Evolutionary conservation across 2,113 vertebrate species (phyloP).

Genomic region (Microcebus griseorufus): DNA sequence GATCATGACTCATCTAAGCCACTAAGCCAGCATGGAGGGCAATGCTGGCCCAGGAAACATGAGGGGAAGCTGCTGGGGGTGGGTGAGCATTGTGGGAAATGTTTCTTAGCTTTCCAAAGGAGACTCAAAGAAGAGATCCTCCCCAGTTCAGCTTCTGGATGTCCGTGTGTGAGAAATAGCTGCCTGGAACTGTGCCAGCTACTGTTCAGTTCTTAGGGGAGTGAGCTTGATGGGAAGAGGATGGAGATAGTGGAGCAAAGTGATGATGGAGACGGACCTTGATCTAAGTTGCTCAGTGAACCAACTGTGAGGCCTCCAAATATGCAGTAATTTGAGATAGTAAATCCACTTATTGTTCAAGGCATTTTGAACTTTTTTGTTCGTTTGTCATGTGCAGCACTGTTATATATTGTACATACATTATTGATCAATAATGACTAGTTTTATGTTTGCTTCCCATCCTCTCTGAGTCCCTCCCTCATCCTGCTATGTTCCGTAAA

Average conservation of each 20-base stretch:
- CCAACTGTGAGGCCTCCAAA: neutral
- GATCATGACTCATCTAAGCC: neutral
- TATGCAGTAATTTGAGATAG: neutral
- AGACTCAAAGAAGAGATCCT: neutral
- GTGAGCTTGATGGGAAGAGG: neutral
- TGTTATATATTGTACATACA: neutral
- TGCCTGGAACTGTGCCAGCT: neutral
- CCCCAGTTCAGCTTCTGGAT: neutral
- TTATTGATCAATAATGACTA: neutral
- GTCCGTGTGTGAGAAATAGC: neutral
- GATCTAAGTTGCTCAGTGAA: neutral
- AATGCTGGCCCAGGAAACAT: neutral
- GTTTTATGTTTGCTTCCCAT: neutral
- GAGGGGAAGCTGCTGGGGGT: neutral
- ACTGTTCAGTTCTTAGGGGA: neutral
- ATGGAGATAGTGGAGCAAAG: neutral
- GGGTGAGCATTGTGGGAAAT: neutral
- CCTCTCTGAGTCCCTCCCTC: neutral
- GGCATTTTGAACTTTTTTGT: neutral
- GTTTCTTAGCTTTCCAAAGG: neutral
- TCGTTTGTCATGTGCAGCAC: neutral
- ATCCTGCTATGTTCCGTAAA: neutral
- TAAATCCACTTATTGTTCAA: neutral
- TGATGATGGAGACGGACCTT: neutral
- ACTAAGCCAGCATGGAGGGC: neutral